Evolutionary conservation across 2,888 invertebrate genomes (phyloP), one percentile per base, ranked within the genome.

Genomic region (Malachius bipustulatus): DNA sequence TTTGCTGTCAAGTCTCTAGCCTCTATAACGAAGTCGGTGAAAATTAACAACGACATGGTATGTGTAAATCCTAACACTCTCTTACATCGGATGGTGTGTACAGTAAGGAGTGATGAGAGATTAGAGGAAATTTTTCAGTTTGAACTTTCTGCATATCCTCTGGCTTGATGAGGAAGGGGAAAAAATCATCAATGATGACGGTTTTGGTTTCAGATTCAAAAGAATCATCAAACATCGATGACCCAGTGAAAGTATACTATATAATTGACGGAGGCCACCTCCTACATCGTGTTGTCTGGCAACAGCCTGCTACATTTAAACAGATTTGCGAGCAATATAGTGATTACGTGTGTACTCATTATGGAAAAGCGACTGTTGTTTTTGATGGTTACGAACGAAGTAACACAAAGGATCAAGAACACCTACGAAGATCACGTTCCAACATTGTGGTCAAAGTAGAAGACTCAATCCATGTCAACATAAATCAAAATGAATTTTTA

Each of bases 41-140:
- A 19, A 19, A 19, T 19, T 19, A 6, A n/a, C 24, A 8, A 19
- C 24, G 24, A 19, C 24, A 19, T n/a, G n/a, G n/a, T 19, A n/a
- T 19, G 24, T 19, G 24, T 19, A 19, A 19, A 19, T n/a, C 24
- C 24, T 19, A 19, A 19, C 24, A 19, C 24, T 19, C 24, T 19
- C n/a, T n/a, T 19, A n/a, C 24, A 19, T n/a, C n/a, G 24, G 24
- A 6, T 19, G 24, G 24, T 19, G 24, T 19, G 24, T n/a, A 19
- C 6, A 19, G 24, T 19, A 19, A 19, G 24, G n/a, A 8, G 24
- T 19, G 24, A 19, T 19, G 24, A 19, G 24, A 6, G n/a, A n/a
- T 19, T 19, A n/a, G 24, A 19, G n/a, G 6, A 19, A n/a, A 19
- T 19, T n/a, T 19, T 19, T n/a, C 6, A 19, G n/a, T 19, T 19